Base-by-base conservation (phyloP, 2,113 vertebrate genomes). In the Syngnathus scovelli region DNA sequence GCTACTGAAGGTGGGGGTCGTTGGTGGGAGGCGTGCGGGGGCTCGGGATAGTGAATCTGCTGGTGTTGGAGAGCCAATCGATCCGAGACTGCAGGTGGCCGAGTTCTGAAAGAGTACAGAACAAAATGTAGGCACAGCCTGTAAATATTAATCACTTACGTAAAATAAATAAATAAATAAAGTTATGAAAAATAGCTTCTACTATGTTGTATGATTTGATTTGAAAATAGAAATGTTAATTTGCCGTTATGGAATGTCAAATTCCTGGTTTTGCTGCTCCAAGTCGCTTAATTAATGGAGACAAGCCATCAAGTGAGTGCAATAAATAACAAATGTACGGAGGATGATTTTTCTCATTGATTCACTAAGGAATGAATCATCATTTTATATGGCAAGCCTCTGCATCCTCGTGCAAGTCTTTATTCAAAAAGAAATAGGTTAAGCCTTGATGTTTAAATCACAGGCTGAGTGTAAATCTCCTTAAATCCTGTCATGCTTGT, bases 361-460 rank as follows among this genome's bases (percentile, higher is more conserved):
- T 69, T 70, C 66, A 74, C 71, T 75, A 67, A 79, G 75, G 63
- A 79, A 62, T 87, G 84, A 88, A 84, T 90, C 83, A 85, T 84
- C 85, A 88, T 68, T 77, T 89, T 80, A 66, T 74, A 67, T 61
- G 65, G 63, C 46, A 70, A 89, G 12, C 49, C 62, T 46, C n/a
- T 12, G 38, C 23, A 74, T 80, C 64, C 75, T 61, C 75, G 72
- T 71, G 68, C 65, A 79, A 78, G 77, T 83, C 66, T 72, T 78
- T 87, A 75, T 84, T 89, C 81, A 86, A 85, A 84, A 85, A 85
- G 81, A 90, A 89, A 89, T 87, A 88, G 82, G 84, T 88, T 90
- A 88, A 84, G 83, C 83, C 86, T 86, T 88, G 85, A 89, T 90
- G 86, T 90, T 87, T 85, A 85, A 89, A 87, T 87, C 82, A 78